Conservation (phyloP, 2,113 vertebrate genomes). For the Cercopithecus mona region DNA sequence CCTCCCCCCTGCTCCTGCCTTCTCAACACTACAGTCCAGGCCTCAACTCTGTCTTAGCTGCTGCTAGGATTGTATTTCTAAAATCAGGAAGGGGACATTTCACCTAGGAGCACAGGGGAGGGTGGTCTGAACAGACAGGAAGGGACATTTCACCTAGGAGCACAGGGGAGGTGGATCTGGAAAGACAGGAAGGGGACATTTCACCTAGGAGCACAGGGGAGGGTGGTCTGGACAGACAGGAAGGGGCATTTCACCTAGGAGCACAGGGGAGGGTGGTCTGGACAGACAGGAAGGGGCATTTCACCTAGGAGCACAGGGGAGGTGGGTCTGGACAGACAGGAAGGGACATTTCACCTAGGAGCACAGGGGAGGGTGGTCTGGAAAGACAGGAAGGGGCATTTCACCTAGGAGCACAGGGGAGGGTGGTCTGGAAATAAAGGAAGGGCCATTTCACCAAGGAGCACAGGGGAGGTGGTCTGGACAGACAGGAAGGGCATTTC, state of each 20-base stretch:
- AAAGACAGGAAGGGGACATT: neutral
- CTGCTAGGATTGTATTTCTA: neutral
- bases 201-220: neutral
- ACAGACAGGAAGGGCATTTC: neutral
- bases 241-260: neutral
- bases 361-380: neutral
- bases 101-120: no score
- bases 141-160: neutral
- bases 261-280: neutral
- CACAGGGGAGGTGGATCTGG: neutral
- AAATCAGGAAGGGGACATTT: neutral
- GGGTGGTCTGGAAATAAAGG: neutral
- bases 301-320: no score
- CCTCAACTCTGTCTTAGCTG: neutral
- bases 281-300: neutral
- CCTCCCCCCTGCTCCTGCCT: neutral
- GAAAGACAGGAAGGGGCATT: neutral
- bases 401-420: no score
- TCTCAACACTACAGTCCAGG: neutral
- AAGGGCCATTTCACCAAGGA: neutral
- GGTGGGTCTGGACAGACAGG: neutral
- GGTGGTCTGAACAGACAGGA: no score
- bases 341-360: no score
- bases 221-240: neutral
- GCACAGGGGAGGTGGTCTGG: neutral